phyloP scores from a whole-genome alignment of 2,888 invertebrate species.

The Onthophagus sagittarius region DNA sequence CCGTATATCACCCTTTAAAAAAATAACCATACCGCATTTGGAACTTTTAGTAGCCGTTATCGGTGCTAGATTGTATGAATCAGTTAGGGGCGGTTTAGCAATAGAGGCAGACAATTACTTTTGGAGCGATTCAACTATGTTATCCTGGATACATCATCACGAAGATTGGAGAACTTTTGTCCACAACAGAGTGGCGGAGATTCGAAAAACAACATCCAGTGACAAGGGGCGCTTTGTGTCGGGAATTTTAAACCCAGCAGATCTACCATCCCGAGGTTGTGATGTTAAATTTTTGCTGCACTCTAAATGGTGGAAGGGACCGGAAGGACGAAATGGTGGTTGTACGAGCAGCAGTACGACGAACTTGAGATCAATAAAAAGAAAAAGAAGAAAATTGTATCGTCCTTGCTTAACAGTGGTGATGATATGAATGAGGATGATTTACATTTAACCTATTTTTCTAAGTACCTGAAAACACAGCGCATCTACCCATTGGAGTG shows the following conservation, averaged over 20 bases:
- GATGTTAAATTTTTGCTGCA: background rate
- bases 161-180: slow-evolving; percentile 33
- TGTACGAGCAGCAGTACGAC: background rate
- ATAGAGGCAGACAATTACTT: slow-evolving; percentile 20
- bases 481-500: slow-evolving; percentile 3
- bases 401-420: background rate
- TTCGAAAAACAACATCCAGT: slow-evolving; percentile 25
- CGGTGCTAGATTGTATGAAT: slow-evolving; percentile 7
- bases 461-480: background rate
- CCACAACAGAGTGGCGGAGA: slow-evolving; percentile 33
- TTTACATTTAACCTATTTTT: background rate
- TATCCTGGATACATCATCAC: slow-evolving; percentile 31
- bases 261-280: slow-evolving; percentile 32
- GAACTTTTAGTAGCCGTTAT: slow-evolving; percentile 11
- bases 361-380: background rate
- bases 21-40: background rate
- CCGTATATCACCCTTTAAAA: too few species aligned
- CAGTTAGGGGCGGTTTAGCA: background rate
- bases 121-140: slow-evolving; percentile 34
- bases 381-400: background rate
- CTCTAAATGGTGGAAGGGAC: background rate
- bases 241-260: slow-evolving; percentile 35
- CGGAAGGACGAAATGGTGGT: background rate
- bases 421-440: background rate
- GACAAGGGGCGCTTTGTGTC: slow-evolving; percentile 34